Evolutionary conservation across 2,888 invertebrate species (phyloP), one percentile per base, ranked within the genome.

Genomic region (Rosalia funebris): DNA sequence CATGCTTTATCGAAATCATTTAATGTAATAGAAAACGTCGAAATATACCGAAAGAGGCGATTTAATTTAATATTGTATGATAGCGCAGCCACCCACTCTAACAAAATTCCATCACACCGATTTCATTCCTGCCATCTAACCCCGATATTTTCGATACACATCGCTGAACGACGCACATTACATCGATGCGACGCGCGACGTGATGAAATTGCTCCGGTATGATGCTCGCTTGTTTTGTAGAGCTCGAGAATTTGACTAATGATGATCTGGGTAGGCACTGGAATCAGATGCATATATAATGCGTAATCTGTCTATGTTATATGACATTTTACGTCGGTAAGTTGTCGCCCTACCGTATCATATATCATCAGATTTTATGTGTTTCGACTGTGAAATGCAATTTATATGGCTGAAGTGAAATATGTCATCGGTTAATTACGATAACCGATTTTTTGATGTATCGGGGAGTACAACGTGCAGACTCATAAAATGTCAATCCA

Each of bases 231-330:
- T 19, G 19, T 39, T 25, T 7, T n/a, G 20, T 9, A 37, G 19
- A 25, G 14, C 15, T 20, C 14, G 50, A 50, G 46, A 17, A 39
- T 44, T 52, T 59, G 58, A 59, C 58, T 46, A 53, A 53, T 59
- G 52, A 39, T 36, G 14, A 53, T 59, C n/a, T 11, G 58, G 45
- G 12, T 1, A 44, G 31, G 42, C 31, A 36, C 39, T 36, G 52
- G 44, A 42, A 45, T 37, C 58, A 59, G 45, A 53, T 52, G 45
- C 52, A 59, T 59, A 48, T 20, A 34, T 57, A 57, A 50, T 50
- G 36, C 42, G 47, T 41, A 57, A 57, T 57, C 57, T 44, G 57
- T 41, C 50, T 44, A 50, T 57, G 57, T 44, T 50, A 36, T 57
- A 20, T 57, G 57, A 57, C 48, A 44, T 34, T 47, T 57, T 50